Base-by-base conservation (phyloP, 2,888 invertebrate genomes). In the Lithophane semibrunnea region DNA sequence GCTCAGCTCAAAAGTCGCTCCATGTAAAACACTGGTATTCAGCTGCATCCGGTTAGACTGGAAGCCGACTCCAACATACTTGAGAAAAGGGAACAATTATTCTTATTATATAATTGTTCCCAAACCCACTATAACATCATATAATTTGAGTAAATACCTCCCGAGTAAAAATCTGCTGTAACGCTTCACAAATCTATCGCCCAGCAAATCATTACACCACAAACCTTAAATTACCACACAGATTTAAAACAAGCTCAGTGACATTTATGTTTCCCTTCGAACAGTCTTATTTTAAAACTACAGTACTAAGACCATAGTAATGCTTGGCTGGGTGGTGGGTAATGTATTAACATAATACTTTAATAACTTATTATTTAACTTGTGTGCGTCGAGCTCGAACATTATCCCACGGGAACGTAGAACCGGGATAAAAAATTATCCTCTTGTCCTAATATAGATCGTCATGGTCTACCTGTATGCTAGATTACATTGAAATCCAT, bases 291-390 rank as follows among this genome's bases (percentile, higher is more conserved):
- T 56, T 71, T 16, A 42, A 61, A 72, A 44, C 5, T 70, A 13
- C 52, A 18, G 42, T 52, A 16, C 29, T 5, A 68, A 72, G 64
- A 77, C 54, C 72, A 72, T 77, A 77, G 86, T 79, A 44, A 92
- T 92, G 92, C 76, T 67, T 77, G 78, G 85, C 81, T 70, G 89
- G 76, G 67, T 83, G 84, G 88, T 88, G 77, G 90, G 92, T 92
- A 90, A 90, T 77, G 89, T 90, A 89, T 86, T 77, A 75, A 68
- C 76, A 74, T 47, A 75, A 18, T 72, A 72, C 47, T 60, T 63
- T 73, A 54, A 10, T 0, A 52, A 7, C 10, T n/a, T 37, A 21
- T 29, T 3, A 9, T 21, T 21, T 67, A 16, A 16, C 16, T 67
- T 13, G 1, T 21, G 21, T 2, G 0, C 21, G 29, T 21, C 9